A percentile compares a stretch with the other conserved stretches of the same genome.
Evolutionary conservation across 2,113 vertebrate species (phyloP).

Genomic region (Acanthisitta chloris): DNA sequence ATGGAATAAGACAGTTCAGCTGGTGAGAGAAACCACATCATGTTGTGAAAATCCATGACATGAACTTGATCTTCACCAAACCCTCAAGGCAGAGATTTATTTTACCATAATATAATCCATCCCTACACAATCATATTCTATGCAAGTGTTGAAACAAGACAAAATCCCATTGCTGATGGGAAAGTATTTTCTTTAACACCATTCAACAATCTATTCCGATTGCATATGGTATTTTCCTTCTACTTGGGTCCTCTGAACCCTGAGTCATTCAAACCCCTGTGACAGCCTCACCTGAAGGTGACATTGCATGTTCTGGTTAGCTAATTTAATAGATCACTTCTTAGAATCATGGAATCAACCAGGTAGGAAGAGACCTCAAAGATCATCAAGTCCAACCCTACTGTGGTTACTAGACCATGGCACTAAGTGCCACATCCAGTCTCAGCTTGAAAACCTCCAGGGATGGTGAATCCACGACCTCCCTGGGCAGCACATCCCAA

Average conservation of each 20-base stretch:
- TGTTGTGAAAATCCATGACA: neutral
- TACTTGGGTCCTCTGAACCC: neutral
- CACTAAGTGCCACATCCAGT: too few species aligned
- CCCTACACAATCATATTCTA: neutral
- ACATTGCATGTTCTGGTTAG: neutral
- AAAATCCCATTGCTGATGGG: neutral
- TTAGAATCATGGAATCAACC: too few species aligned
- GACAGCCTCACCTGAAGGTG: neutral
- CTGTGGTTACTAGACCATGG: too few species aligned
- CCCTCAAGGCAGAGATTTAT: neutral
- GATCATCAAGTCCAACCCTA: too few species aligned
- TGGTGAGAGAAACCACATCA: neutral
- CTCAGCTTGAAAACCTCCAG: too few species aligned
- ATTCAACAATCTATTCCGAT: neutral
- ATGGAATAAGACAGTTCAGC: neutral
- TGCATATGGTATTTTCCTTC: neutral
- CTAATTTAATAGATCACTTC: neutral
- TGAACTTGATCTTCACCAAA: neutral
- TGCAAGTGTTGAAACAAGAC: neutral
- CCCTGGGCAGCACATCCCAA: too few species aligned
- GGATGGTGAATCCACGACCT: too few species aligned
- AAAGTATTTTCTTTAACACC: neutral
- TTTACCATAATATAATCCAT: neutral
- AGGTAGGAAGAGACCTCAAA: too few species aligned
- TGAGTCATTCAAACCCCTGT: neutral